These are phyloP conservation scores for Aphyosemion australe DNA, from an alignment of 2,113 vertebrate genomes.

Conservation along the genomic window DNA sequence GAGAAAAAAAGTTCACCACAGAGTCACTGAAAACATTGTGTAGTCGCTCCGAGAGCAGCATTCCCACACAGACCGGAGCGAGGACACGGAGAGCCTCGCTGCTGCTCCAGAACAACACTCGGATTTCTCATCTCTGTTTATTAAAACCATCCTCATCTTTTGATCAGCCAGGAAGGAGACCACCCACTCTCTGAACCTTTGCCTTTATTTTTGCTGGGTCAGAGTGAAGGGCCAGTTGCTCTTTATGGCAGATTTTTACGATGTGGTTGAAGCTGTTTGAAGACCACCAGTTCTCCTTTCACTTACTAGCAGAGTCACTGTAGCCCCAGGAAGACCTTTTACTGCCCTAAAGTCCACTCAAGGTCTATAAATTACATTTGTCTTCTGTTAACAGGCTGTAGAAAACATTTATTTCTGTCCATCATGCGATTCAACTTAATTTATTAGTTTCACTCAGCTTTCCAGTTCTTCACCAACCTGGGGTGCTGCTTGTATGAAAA, in stretches of 20 bases:
- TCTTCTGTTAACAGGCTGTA: not conserved
- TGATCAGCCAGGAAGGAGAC: constrained; percentile 64
- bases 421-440: not conserved
- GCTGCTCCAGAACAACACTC: constrained; percentile 22
- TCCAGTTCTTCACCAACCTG: too few relatives aligned
- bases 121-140: constrained; percentile 18
- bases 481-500: not conserved
- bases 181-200: constrained; percentile 78
- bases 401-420: not conserved
- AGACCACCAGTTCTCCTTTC: constrained; percentile 78
- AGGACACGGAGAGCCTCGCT: too few relatives aligned
- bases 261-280: constrained; percentile 80
- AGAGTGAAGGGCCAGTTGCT: constrained; percentile 81
- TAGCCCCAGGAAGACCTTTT: constrained; percentile 29
- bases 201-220: constrained; percentile 80
- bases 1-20: constrained; percentile 6
- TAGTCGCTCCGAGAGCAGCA: constrained; percentile 5
- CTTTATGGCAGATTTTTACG: constrained; percentile 82
- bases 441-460: too few relatives aligned
- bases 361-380: not conserved
- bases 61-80: constrained; percentile 14
- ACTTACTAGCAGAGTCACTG: constrained; percentile 64
- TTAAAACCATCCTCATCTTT: constrained; percentile 26
- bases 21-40: not conserved
- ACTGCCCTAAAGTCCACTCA: constrained; percentile 29